Evolutionary conservation across 2,113 vertebrate species (phyloP).

Genomic region (Psammodynastes pulverulentus): DNA sequence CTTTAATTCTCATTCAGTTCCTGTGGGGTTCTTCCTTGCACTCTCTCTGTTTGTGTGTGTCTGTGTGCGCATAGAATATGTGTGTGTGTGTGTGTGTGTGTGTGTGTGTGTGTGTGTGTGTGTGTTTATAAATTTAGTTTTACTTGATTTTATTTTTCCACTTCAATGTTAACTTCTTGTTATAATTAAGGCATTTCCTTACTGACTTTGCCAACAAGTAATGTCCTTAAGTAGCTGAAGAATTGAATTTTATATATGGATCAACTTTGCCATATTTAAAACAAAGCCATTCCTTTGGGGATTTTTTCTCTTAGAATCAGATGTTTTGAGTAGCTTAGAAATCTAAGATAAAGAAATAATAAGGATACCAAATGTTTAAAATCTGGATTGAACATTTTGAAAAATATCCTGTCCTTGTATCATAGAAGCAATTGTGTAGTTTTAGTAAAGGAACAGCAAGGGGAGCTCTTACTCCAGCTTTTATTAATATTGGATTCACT

Average conservation of each 20-base stretch:
- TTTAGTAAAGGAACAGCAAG: slow-evolving; percentile 79
- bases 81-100: too few relatives aligned
- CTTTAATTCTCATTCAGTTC: background rate
- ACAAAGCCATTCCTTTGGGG: background rate
- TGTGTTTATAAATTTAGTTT: background rate
- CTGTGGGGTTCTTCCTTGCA: background rate
- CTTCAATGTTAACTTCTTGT: background rate
- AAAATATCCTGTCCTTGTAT: slow-evolving; percentile 21
- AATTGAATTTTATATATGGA: background rate
- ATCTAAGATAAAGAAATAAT: slow-evolving; percentile 1
- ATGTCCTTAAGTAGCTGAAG: background rate
- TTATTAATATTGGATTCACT: slow-evolving; percentile 38
- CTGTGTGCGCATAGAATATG: too few relatives aligned
- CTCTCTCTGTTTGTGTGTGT: background rate
- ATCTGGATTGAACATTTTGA: slow-evolving; percentile 29
- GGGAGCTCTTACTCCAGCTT: slow-evolving; percentile 94
- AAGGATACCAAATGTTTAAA: background rate
- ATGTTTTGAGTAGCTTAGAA: background rate
- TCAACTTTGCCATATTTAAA: background rate
- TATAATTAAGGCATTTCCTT: background rate
- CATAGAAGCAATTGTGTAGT: slow-evolving; percentile 63
- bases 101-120: too few relatives aligned
- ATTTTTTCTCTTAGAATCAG: background rate
- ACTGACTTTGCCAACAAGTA: background rate
- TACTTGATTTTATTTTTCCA: background rate